Evolutionary conservation across 2,113 vertebrate species (phyloP).

Genomic region (Aramus guarauna): DNA sequence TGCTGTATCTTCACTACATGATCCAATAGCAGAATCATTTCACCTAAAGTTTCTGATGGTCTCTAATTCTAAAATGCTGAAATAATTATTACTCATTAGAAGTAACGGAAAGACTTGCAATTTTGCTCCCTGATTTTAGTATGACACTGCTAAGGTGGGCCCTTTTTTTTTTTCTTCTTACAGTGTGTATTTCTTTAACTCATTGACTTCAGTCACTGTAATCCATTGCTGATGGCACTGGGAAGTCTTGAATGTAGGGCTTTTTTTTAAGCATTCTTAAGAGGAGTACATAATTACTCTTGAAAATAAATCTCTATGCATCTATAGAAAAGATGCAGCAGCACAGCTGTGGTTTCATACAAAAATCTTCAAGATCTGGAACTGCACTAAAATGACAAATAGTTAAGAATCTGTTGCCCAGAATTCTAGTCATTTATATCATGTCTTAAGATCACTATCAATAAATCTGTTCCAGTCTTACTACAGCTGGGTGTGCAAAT

Average conservation of each 20-base stretch:
- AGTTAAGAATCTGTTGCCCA: neutral
- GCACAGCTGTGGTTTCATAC: neutral
- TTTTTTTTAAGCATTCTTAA: neutral
- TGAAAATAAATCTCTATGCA: neutral
- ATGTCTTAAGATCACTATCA: neutral
- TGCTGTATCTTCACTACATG: neutral
- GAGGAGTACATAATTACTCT: neutral
- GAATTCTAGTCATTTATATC: neutral
- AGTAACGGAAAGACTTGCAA: neutral
- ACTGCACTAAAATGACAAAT: neutral
- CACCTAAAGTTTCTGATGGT: neutral
- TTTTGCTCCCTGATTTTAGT: neutral
- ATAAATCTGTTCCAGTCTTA: neutral
- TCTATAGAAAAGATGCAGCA: neutral
- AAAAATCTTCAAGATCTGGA: neutral
- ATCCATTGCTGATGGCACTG: neutral
- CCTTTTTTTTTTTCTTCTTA: neutral
- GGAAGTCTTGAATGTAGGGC: neutral
- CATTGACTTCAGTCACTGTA: neutral
- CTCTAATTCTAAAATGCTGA: neutral
- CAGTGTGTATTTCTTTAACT: neutral
- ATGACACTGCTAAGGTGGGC: neutral
- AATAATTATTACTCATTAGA: neutral
- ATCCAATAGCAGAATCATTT: neutral
- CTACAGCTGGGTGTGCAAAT: neutral